These are phyloP conservation scores for Pissodes strobi DNA, from an alignment of 1,140 invertebrate species.

Conservation along the genomic window DNA sequence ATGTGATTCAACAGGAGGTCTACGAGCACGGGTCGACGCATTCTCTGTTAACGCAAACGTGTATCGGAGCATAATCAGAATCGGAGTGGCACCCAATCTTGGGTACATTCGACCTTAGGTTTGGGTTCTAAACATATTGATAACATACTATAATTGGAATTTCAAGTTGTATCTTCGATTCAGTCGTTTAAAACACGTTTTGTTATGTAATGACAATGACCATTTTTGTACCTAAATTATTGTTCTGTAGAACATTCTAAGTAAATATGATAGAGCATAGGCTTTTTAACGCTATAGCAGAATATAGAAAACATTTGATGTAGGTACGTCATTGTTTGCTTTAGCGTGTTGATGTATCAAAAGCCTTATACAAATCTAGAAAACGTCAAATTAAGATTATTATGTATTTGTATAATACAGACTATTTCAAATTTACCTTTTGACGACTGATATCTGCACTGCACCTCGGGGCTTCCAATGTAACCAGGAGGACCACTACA, in stretches of 20 bases:
- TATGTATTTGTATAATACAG: not conserved
- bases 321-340: not conserved
- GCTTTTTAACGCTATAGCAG: no score
- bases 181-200: no score
- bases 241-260: no score
- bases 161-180: no score
- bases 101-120: slow-evolving; percentile 75
- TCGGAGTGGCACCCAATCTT: slow-evolving; percentile 84
- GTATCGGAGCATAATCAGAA: slow-evolving; percentile 77
- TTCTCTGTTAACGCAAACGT: slow-evolving; percentile 83
- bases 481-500: slow-evolving; percentile 81
- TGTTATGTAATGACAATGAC: no score
- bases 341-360: not conserved
- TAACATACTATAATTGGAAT: no score
- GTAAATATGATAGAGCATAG: no score
- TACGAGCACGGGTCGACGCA: slow-evolving; percentile 81
- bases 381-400: no score
- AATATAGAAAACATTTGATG: no score
- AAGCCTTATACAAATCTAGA: no score
- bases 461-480: slow-evolving; percentile 76
- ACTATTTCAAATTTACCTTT: slow-evolving; percentile 22
- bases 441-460: slow-evolving; percentile 64
- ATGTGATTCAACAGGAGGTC: slow-evolving; percentile 81
- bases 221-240: no score
- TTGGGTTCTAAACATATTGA: slow-evolving; percentile 49